Evolutionary conservation across 1,140 invertebrate genomes (phyloP).

Genomic region (Zaprionus davidi): DNA sequence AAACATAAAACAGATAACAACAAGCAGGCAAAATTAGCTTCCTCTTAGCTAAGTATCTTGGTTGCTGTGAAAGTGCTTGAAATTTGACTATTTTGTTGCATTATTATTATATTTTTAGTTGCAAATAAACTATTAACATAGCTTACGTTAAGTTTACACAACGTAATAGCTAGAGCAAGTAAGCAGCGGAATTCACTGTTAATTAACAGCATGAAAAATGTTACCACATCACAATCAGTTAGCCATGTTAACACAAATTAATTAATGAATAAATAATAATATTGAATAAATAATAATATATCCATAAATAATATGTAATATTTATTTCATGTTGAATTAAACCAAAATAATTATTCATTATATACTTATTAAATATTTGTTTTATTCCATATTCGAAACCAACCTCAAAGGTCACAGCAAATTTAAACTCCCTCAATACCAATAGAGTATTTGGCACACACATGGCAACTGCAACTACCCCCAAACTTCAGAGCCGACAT

Average conservation of each 20-base stretch:
- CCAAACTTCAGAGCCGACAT: slow-evolving; percentile 33
- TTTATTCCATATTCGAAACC: not conserved
- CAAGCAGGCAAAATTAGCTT: slow-evolving; percentile 16
- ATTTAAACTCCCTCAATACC: not conserved
- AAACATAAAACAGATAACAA: slow-evolving; percentile 44
- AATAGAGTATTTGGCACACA: slow-evolving; percentile 10
- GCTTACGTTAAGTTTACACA: no score
- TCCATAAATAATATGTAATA: not conserved
- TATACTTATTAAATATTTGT: not conserved
- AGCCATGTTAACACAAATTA: not conserved
- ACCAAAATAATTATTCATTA: not conserved
- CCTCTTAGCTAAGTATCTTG: not conserved
- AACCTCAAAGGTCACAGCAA: not conserved
- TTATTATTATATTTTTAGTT: not conserved
- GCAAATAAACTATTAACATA: no score
- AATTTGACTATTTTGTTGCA: not conserved
- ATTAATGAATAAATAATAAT: not conserved
- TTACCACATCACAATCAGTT: no score
- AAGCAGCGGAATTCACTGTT: no score
- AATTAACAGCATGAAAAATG: no score
- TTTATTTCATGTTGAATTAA: not conserved
- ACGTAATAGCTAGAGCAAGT: no score
- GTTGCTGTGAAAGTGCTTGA: not conserved
- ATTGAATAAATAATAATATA: not conserved
- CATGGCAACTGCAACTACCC: slow-evolving; percentile 10